Evolutionary conservation across 2,113 vertebrate species (phyloP).

Genomic region (Felis chaus): DNA sequence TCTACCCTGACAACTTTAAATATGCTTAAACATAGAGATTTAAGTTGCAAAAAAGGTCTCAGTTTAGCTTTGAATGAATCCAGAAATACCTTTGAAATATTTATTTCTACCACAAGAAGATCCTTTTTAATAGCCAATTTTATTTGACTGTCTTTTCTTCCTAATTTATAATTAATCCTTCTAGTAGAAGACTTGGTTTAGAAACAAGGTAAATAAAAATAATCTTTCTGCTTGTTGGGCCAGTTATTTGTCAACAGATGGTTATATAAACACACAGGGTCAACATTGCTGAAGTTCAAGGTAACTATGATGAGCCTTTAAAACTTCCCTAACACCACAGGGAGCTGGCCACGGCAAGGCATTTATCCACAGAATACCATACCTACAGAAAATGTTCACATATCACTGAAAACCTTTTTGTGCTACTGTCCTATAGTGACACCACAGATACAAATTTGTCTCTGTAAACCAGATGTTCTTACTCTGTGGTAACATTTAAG

Average conservation of each 20-base stretch:
- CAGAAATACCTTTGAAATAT: background rate
- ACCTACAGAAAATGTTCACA: background rate
- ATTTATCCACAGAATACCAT: background rate
- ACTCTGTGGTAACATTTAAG: background rate
- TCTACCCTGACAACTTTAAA: background rate
- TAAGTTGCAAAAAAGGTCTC: background rate
- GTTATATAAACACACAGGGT: background rate
- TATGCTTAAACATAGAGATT: background rate
- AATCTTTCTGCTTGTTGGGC: background rate
- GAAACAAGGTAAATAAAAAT: conserved; percentile 10
- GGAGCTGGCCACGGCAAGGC: background rate
- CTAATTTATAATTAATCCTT: conserved; percentile 21
- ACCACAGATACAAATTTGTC: conserved; percentile 7
- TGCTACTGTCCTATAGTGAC: background rate
- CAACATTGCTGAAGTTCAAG: background rate
- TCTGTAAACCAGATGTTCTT: conserved; percentile 21
- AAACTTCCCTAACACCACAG: background rate
- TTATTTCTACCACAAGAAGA: background rate
- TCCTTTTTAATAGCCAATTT: background rate
- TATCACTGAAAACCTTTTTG: background rate
- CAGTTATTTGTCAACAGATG: background rate
- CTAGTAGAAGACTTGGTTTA: background rate
- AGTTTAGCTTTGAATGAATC: background rate
- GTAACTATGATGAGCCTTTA: background rate
- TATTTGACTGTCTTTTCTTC: background rate